These are phyloP conservation scores for Hoplodrina ambigua DNA, from an alignment of 2,888 invertebrate genomes.

Conservation along the genomic window DNA sequence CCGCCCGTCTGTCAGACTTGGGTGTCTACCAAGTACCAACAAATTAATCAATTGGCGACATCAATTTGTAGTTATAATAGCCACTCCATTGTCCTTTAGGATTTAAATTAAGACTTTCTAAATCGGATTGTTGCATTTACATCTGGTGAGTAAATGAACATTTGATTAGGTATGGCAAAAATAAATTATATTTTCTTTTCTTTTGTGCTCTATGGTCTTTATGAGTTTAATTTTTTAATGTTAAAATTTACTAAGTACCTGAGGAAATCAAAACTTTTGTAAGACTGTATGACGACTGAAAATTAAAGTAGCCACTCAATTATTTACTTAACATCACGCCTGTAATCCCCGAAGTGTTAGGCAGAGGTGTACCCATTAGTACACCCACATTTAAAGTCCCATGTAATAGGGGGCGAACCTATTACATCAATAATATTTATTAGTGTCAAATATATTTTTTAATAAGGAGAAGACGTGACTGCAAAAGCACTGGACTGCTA, in stretches of 20 bases:
- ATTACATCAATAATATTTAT: too few relatives aligned
- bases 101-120: constrained; percentile 51
- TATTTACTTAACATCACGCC: too few relatives aligned
- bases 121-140: constrained; percentile 21
- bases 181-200: neutral
- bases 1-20: constrained; percentile 56
- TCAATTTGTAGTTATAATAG: constrained; percentile 66
- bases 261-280: neutral
- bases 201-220: neutral
- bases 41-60: constrained; percentile 66
- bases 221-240: neutral
- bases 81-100: constrained; percentile 49
- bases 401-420: too few relatives aligned
- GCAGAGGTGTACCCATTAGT: too few relatives aligned
- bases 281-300: neutral
- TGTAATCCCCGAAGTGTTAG: too few relatives aligned
- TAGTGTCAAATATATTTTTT: too few relatives aligned
- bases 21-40: constrained; percentile 61
- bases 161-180: neutral
- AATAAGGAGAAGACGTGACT: too few relatives aligned
- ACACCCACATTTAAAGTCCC: too few relatives aligned
- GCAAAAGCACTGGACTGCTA: too few relatives aligned
- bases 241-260: neutral
- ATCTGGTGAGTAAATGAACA: constrained; percentile 21
- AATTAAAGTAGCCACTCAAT: neutral